A percentile compares a stretch with the other conserved stretches of the same genome.
Conservation (phyloP, 2,888 invertebrate species). For the Campoplex nolae region DNA sequence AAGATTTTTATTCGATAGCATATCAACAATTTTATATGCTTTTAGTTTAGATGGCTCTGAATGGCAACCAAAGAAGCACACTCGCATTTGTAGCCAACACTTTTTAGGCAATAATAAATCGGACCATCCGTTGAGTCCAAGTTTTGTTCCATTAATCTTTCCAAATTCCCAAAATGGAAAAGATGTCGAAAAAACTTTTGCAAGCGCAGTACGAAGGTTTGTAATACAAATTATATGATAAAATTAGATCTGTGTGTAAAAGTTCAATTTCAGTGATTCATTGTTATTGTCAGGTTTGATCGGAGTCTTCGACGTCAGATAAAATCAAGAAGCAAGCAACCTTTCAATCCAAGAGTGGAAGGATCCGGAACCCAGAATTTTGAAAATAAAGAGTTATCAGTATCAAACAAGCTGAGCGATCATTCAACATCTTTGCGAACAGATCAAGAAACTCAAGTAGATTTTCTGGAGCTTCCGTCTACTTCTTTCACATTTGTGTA, state of each 20-base stretch:
- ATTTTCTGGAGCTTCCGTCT: slow-evolving; percentile 19
- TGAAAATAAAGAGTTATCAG: slow-evolving; percentile 13
- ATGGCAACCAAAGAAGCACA: slow-evolving; percentile 41
- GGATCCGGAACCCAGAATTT: not conserved
- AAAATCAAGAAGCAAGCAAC: not conserved
- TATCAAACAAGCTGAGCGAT: slow-evolving; percentile 1
- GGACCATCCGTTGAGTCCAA: slow-evolving; percentile 42
- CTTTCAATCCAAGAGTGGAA: not conserved
- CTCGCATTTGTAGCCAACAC: slow-evolving; percentile 49
- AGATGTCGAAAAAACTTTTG: not conserved
- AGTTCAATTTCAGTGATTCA: not conserved
- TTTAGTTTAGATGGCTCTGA: slow-evolving; percentile 24
- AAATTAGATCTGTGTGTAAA: not conserved
- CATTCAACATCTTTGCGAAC: slow-evolving; percentile 10
- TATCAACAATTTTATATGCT: not conserved
- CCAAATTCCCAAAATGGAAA: slow-evolving; percentile 8
- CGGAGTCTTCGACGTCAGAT: slow-evolving; percentile 20
- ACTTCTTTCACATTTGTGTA: slow-evolving; percentile 35
- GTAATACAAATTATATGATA: slow-evolving; percentile 20
- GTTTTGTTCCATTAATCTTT: slow-evolving; percentile 49
- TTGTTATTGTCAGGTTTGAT: slow-evolving; percentile 18
- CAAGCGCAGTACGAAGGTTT: slow-evolving; percentile 25
- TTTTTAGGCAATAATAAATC: slow-evolving; percentile 55
- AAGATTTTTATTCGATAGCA: not conserved
- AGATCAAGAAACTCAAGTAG: slow-evolving; percentile 32